Evolutionary conservation across 23 tunicate species (phyloP), one percentile per base, ranked within the genome.

Genomic region (Styela clava): DNA sequence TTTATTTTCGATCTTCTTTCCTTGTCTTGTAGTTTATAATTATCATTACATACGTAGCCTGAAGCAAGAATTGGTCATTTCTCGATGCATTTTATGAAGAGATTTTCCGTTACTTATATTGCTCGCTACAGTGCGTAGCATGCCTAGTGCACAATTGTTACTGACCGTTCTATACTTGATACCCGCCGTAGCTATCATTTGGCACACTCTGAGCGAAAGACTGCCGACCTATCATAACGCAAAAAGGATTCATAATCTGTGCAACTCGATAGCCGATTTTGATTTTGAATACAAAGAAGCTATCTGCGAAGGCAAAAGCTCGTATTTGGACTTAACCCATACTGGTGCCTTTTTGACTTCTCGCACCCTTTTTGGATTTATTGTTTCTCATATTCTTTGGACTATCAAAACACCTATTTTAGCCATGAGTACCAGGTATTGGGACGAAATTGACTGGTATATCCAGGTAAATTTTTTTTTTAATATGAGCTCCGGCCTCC

Each of bases 371-470:
- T 44, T 44, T 7, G 56, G 56, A 44, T 44, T 44, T 44, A 44
- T 44, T 44, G 7, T 5, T 44, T 44, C 56, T 44, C 56, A 44
- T 44, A 44, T 12, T 5, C 56, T 44, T 44, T 44, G 56, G 56
- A 44, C 56, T 44, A 12, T 44, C 56, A 44, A 44, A 44, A 44
- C 56, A 44, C 56, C 56, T 5, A 5, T 44, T 44, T 7, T 44
- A 7, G 12, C 12, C 56, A 91, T 91, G 97, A 84, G 86, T 7
- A 82, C 97, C 12, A 69, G 97, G 20, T 91, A 91, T 65, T 91
- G 97, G 90, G 97, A 91, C 62, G 97, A 91, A 78, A 85, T 86
- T 31, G 97, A 91, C 63, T 91, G 97, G 97, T 91, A 91, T 64
- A 91, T 91, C 2, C 84, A 91, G 97, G 97, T 91, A 86, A 31